Evolutionary conservation across 2,113 vertebrate genomes (phyloP).

Genomic region (Mixornis gularis): DNA sequence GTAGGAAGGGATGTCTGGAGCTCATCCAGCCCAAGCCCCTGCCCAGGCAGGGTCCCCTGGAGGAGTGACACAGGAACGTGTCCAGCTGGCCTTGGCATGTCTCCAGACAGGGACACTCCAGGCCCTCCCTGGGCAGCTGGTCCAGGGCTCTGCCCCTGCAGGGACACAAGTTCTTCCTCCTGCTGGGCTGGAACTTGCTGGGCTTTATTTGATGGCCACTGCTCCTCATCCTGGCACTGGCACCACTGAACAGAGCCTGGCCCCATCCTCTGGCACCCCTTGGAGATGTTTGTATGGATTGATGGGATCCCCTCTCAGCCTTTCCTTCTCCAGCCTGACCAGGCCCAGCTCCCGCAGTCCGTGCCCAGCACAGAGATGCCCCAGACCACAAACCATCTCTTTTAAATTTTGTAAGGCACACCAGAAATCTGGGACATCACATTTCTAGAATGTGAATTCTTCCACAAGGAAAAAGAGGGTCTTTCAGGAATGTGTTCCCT

Average conservation of each 20-base stretch:
- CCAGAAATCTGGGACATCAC: not conserved
- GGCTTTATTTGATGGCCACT: rapidly evolving
- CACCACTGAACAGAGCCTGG: not conserved
- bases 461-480: not conserved
- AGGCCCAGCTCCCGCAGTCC: not conserved
- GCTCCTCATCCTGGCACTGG: not conserved
- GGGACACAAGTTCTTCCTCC: not conserved
- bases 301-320: not conserved
- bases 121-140: not conserved
- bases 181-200: rapidly evolving
- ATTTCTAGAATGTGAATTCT: not conserved
- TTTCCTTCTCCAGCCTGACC: not conserved
- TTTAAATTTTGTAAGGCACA: not conserved
- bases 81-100: not conserved
- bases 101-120: not conserved
- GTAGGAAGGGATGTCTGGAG: rapidly evolving
- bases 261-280: not conserved
- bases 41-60: not conserved
- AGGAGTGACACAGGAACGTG: not conserved
- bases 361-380: not conserved
- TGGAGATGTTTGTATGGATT: not conserved
- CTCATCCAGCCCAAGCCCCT: rapidly evolving
- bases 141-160: not conserved
- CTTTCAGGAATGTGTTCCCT: not conserved
- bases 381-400: rapidly evolving